Evolutionary conservation across 2,888 invertebrate species (phyloP), one percentile per base, ranked within the genome.

Genomic region (Charanyca ferruginea): DNA sequence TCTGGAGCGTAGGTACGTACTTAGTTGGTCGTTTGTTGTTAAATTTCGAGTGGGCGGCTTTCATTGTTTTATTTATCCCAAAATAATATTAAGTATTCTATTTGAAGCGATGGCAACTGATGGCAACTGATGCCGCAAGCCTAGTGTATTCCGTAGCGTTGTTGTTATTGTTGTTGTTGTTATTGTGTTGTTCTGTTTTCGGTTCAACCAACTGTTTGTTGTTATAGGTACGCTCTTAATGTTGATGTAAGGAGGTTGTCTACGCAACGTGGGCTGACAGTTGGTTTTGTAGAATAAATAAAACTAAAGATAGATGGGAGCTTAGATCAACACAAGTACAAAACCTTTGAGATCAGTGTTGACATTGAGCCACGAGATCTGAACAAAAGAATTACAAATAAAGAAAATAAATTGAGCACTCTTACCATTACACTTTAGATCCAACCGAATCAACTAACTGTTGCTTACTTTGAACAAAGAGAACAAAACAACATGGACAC

Each of bases 111-210:
- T 49, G 7, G 38, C 23, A 20, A 11, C 11, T 2, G 32, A 11
- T 28, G 28, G 11, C 35, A 35, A 18, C 9, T 25, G 66, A 49
- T 13, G 74, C 48, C 35, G 45, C 45, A 20, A 25, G 13, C 35
- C 28, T 41, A 59, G 38, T 54, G 49, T 28, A 49, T 41, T 32
- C 42, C 16, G 1, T 42, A 16, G n/a, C 18, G 38, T 48, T 22
- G n/a, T 44, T 70, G 41, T 68, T 69, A 35, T 47, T 69, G n/a
- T 73, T 73, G n/a, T 73, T 73, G 41, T 66, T 66, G 20, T 60
- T 60, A 42, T 25, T n/a, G 28, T 47, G 51, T 49, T 53, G 75
- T 59, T 47, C 44, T 53, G 44, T 54, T 52, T 54, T 38, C 38
- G 38, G 35, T 60, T 72, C 23, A 54, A 47, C 45, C 52, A 55